phyloP scores from a whole-genome alignment of 2,797 vertebrate species.

The Artibeus lituratus region DNA sequence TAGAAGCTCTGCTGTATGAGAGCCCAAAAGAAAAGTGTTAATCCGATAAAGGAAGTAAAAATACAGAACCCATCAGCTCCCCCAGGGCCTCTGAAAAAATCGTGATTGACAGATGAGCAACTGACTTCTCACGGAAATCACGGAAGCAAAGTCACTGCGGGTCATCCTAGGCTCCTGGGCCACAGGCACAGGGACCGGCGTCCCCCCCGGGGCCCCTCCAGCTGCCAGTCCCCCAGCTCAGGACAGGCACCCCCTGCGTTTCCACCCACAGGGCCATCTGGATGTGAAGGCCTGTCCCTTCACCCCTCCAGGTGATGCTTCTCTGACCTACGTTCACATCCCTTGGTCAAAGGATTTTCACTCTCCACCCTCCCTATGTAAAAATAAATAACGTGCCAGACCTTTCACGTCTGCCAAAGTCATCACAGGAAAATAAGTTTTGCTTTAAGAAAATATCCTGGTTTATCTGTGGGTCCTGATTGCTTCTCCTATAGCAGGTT shows the following conservation, averaged over 20 bases:
- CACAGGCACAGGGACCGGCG: background rate
- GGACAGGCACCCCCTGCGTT: accelerated
- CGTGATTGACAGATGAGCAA: constrained; percentile 40
- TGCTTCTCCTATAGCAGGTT: background rate
- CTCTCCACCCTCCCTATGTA: background rate
- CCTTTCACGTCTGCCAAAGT: background rate
- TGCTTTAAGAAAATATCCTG: background rate
- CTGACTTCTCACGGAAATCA: constrained; percentile 38
- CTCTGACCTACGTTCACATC: background rate
- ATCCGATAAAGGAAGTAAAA: constrained; percentile 65
- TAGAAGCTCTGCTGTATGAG: constrained; percentile 27
- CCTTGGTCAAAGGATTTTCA: background rate
- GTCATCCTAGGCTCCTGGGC: background rate
- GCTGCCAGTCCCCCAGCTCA: accelerated
- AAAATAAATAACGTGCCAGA: background rate
- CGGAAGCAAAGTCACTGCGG: background rate
- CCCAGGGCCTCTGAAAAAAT: constrained; percentile 10
- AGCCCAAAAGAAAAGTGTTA: constrained; percentile 45
- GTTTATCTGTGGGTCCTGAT: background rate
- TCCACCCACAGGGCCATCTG: accelerated
- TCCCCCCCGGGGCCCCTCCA: background rate
- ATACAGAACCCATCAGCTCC: constrained; percentile 40
- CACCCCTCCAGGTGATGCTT: accelerated
- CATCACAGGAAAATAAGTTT: background rate
- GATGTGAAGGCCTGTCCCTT: accelerated